Evolutionary conservation across 1,140 invertebrate genomes (phyloP), one percentile per base, ranked within the genome.

Genomic region (Chrysomallon squamiferum): DNA sequence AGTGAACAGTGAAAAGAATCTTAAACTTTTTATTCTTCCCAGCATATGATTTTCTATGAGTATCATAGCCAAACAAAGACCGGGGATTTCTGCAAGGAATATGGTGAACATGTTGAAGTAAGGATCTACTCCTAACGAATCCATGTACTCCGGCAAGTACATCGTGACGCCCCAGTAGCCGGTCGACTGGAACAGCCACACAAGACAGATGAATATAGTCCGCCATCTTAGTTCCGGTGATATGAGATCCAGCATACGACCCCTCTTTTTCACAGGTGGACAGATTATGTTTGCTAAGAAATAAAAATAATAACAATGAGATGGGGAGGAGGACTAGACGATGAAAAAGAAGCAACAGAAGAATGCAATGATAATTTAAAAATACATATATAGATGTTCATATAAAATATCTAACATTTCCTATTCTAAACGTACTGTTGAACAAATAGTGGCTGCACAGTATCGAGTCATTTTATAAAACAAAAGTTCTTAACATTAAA

Each of bases 81-180:
- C 80, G 3, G 80, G 80, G 18, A 82, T 71, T 66, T 82, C 77
- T 22, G 75, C 78, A n/a, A 82, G 71, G 59, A 80, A 82, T 3
- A 80, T 70, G n/a, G 72, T 76, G 47, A 82, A 82, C 72, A 78
- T 79, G 60, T 75, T 79, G 25, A 82, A 70, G 63, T 79, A 77
- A 22, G 75, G 68, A 49, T 80, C 72, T 15, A 79, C 71, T 15
- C 74, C 75, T 33, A 75, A 47, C 0, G 68, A 73, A 25, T 57
- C 62, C 68, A 80, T 75, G 61, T 82, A 82, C 54, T 78, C 74
- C 25, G 80, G 80, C 0, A 82, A 67, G 54, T 80, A 80, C 15
- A 76, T 66, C 3, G 80, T 80, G 1, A 80, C 76, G 7, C 80
- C 75, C 80, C 80, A 82, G 60, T 75, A 82, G 0, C 80, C 80